Conservation (phyloP, 2,888 invertebrate genomes). For the Elegia similella region DNA sequence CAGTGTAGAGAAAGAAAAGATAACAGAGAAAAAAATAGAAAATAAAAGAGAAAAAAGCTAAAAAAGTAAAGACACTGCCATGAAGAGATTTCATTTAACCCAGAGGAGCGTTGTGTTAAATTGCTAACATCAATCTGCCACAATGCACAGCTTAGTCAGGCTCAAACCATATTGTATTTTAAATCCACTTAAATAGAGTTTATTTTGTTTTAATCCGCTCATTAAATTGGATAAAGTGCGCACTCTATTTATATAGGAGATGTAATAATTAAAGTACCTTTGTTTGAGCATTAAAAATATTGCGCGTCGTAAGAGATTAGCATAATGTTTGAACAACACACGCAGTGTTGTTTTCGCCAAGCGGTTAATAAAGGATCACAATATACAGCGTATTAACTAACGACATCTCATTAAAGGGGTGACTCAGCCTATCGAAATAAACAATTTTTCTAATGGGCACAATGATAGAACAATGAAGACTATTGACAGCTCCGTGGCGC, state of each 20-base stretch:
- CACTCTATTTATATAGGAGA: not conserved
- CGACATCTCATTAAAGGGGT: too few relatives aligned
- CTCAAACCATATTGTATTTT: slow-evolving; percentile 3
- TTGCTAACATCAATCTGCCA: slow-evolving; percentile 61
- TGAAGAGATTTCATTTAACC: slow-evolving; percentile 64
- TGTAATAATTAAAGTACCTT: slow-evolving; percentile 2
- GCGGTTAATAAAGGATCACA: too few relatives aligned
- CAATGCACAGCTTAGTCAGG: slow-evolving; percentile 30
- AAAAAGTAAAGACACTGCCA: slow-evolving; percentile 41
- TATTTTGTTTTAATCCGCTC: not conserved
- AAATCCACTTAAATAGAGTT: not conserved
- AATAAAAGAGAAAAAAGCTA: slow-evolving; percentile 37
- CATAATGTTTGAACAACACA: not conserved
- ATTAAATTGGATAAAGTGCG: not conserved
- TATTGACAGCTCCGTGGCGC: too few relatives aligned
- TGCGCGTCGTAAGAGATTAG: not conserved
- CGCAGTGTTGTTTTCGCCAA: too few relatives aligned
- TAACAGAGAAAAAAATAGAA: not conserved
- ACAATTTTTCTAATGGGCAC: too few relatives aligned
- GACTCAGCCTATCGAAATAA: too few relatives aligned
- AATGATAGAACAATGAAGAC: too few relatives aligned
- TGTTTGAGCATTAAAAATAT: not conserved
- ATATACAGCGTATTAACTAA: too few relatives aligned
- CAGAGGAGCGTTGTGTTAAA: slow-evolving; percentile 52
- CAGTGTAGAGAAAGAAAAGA: too few relatives aligned